These are phyloP conservation scores for Morone chrysops DNA, from an alignment of 2,113 vertebrate species.

Conservation along the genomic window DNA sequence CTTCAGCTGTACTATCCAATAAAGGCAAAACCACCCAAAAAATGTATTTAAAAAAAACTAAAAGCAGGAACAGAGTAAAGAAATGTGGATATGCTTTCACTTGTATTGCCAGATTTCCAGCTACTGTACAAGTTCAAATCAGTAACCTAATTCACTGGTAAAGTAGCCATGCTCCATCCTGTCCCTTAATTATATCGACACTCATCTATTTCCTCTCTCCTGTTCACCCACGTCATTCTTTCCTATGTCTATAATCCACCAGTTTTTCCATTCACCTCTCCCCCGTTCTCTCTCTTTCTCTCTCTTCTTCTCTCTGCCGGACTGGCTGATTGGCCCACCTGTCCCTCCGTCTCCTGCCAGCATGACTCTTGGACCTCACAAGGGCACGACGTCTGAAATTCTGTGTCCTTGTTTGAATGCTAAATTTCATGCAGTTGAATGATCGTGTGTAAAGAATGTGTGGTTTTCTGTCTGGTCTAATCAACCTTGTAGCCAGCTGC, in stretches of 20 bases:
- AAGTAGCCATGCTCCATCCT: not conserved
- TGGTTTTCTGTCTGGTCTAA: not conserved
- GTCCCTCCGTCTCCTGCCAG: constrained; percentile 51
- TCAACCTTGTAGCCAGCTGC: not conserved
- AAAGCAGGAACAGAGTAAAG: not conserved
- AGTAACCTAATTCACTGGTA: not conserved
- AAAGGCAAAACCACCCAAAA: too few relatives aligned
- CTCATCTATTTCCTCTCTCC: constrained; percentile 24
- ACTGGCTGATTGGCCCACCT: constrained; percentile 62
- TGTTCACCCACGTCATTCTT: constrained; percentile 24
- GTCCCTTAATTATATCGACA: constrained; percentile 23
- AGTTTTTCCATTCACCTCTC: constrained; percentile 53
- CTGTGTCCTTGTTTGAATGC: constrained; percentile 30
- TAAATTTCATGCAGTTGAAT: constrained; percentile 7
- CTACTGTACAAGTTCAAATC: not conserved
- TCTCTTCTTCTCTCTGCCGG: constrained; percentile 12
- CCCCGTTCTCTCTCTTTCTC: constrained; percentile 2
- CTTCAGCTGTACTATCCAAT: too few relatives aligned
- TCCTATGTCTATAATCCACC: constrained; percentile 28
- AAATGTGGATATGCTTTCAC: not conserved
- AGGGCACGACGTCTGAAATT: constrained; percentile 48
- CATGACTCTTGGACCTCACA: constrained; percentile 46
- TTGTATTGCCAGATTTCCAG: not conserved
- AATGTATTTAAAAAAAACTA: too few relatives aligned
- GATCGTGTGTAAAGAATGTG: not conserved